Evolutionary conservation across 2,888 invertebrate genomes (phyloP), one percentile per base, ranked within the genome.

Genomic region (Troglohyphantes excavatus): DNA sequence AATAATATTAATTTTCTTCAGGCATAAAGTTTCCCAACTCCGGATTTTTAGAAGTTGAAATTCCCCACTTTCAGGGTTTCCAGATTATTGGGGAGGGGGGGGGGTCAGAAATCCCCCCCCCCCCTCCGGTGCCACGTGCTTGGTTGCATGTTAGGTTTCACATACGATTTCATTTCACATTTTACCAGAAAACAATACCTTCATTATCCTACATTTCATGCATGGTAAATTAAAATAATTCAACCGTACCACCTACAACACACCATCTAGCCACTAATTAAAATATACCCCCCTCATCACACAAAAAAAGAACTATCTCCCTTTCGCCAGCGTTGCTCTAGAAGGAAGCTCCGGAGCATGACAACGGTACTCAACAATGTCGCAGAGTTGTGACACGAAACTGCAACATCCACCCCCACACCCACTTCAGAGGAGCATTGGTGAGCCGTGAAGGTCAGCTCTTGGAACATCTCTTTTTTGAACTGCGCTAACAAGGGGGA

Each of bases 361-460:
- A 72, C 72, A 46, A 0, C 9, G 33, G 59, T 21, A 61, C 59
- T 13, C 21, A 9, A 39, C 29, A 33, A 7, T 27, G 61, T 29
- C 59, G 63, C 53, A 39, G 33, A 19, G 19, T 6, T 21, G 23
- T 26, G n/a, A 29, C 29, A 67, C 29, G 67, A 68, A 59, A 72
- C 53, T 70, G 70, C 70, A 70, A 72, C 72, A 63, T 61, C 23
- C 11, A 13, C 67, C 19, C 46, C 46, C 63, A 67, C n/a, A 27
- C 13, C 33, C 19, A 33, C 33, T 6, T 3, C 3, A 33, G 53
- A 68, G 68, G 19, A 59, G 75, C 39, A 17, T 43, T 73, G 70
- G 29, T 70, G 63, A 65, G 13, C 43, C 83, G 46, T 83, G 83
- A 83, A 83, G 83, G 83, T 83, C 83, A 83, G 63, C 23, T 72